phyloP scores from a whole-genome alignment of 2,888 invertebrate genomes.

The Caenorhabditis japonica region DNA sequence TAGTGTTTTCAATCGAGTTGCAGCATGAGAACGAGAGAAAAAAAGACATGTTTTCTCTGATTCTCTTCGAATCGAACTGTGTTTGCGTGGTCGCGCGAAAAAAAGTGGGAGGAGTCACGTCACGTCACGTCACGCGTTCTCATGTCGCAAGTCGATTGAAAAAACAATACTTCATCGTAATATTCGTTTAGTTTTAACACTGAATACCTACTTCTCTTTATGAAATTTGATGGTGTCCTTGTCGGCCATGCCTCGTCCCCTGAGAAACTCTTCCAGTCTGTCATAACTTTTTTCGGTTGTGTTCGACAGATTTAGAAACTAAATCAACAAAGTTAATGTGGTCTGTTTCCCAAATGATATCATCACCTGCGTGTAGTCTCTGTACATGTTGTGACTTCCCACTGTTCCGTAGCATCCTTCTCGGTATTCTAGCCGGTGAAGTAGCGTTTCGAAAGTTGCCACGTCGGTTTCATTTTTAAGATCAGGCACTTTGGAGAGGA shows the following conservation, averaged over 20 bases:
- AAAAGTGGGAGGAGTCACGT: neutral
- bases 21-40: no score
- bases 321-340: neutral
- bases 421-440: slow-evolving; percentile 59
- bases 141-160: no score
- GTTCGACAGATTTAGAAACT: slow-evolving; percentile 26
- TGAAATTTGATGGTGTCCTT: slow-evolving; percentile 61
- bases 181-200: slow-evolving; percentile 1
- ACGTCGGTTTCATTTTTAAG: slow-evolving; percentile 54
- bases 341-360: neutral
- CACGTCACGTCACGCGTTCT: no score
- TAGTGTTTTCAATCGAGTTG: no score
- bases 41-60: no score
- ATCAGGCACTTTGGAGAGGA: slow-evolving; percentile 68
- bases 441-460: slow-evolving; percentile 56
- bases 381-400: slow-evolving; percentile 62
- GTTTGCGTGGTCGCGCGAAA: no score
- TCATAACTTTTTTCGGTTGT: slow-evolving; percentile 29
- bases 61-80: no score
- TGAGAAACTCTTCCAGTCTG: slow-evolving; percentile 54
- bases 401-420: slow-evolving; percentile 58
- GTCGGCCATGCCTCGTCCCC: slow-evolving; percentile 57
- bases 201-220: slow-evolving; percentile 21
- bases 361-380: slow-evolving; percentile 62
- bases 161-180: neutral